A percentile compares a stretch with the other conserved stretches of the same genome.
phyloP scores from a whole-genome alignment of 2,797 vertebrate species.

The Danionella dracula region DNA sequence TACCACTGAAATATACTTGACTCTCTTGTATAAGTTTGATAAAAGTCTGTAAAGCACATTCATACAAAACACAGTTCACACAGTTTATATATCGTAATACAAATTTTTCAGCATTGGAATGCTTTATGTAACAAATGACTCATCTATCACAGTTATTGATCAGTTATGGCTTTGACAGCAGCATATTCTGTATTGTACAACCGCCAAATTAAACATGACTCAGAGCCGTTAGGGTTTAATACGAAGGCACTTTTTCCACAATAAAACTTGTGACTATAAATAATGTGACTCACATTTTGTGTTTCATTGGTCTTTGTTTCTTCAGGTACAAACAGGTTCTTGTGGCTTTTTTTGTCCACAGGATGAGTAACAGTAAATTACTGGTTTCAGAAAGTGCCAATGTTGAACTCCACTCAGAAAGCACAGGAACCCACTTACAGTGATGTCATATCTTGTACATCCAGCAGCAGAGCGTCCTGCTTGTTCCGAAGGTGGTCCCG shows the following conservation, averaged over 20 bases:
- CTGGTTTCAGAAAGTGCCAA: conserved; percentile 17
- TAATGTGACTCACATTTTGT: conserved; percentile 27
- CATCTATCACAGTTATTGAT: conserved; percentile 33
- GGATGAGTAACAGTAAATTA: conserved; percentile 14
- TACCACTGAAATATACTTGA: neutral
- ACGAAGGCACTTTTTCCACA: conserved; percentile 37
- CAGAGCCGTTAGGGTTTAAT: conserved; percentile 7
- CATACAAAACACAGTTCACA: conserved; percentile 13
- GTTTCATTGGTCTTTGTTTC: conserved; percentile 19
- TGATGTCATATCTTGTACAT: conserved; percentile 48
- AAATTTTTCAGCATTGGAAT: neutral
- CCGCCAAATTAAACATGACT: conserved; percentile 1
- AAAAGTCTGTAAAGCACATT: conserved; percentile 8
- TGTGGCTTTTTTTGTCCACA: conserved; percentile 38
- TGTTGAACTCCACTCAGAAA: neutral
- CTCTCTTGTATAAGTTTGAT: conserved; percentile 6
- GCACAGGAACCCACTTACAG: conserved; percentile 5
- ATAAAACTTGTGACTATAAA: conserved; percentile 50
- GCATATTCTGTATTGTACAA: conserved; percentile 22
- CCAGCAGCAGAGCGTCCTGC: conserved; percentile 45
- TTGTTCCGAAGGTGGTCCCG: conserved; percentile 44
- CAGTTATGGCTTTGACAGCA: conserved; percentile 29
- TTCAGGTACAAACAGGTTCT: conserved; percentile 33
- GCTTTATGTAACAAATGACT: conserved; percentile 18
- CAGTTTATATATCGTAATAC: neutral